Base-by-base conservation (phyloP, 2,888 invertebrate species). In the Acrobasis suavella region DNA sequence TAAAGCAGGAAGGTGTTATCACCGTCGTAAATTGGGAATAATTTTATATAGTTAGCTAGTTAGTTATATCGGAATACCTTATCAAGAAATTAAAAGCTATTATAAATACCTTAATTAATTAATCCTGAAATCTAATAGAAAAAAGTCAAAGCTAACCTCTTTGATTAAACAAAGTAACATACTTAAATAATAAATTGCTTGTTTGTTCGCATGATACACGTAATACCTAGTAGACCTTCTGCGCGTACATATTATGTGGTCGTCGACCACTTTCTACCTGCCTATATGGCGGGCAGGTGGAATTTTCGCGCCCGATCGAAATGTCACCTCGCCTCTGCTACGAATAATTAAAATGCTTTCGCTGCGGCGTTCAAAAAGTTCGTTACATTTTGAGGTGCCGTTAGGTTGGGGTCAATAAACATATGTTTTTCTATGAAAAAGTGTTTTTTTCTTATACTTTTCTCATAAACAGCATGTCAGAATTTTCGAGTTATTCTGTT, bases 231-330 rank as follows among this genome's bases (percentile, higher is more conserved):
- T 32, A 32, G 46, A 14, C 15, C 42, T 56, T 22, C 56, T 56
- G 56, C 17, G 16, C 42, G 22, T 46, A 46, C 39, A 46, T 56
- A 56, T 56, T 46, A 56, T 56, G 56, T 56, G 56, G 42, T 42
- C 46, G 42, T 16, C 15, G 56, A 42, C 56, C 56, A 56, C 56
- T 56, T 56, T 56, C 56, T 56, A 56, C 56, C 56, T 56, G 56
- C 16, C 16, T 15, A 9, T 55, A 39, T 46, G 46, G 46, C 10
- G 12, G 22, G 46, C 56, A 56, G 56, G 58, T 55, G 37, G 54
- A 50, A 58, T 9, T 51, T 17, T 22, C 54, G 62, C 22, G 46
- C 51, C 39, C 37, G 22, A 16, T 60, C 38, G 32, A 39, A 64
- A 60, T 50, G 50, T 59, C 50, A 59, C 59, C 9, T 42, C 9